These are phyloP conservation scores for Athene cunicularia DNA, from an alignment of 2,113 vertebrate species.

Conservation along the genomic window DNA sequence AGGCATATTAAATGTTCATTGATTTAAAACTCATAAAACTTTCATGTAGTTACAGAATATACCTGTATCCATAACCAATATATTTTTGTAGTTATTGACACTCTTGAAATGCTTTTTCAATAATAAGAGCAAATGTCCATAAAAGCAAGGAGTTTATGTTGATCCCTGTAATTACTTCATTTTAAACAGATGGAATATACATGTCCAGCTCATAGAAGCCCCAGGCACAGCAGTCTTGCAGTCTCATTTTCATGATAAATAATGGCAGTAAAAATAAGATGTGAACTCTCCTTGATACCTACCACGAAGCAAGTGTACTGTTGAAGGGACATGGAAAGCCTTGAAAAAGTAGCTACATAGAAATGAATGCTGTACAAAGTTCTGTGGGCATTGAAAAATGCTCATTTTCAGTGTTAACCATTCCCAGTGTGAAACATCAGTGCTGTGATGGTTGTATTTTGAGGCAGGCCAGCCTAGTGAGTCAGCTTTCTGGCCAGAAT, in stretches of 20 bases:
- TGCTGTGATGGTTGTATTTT: neutral
- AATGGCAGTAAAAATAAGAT: neutral
- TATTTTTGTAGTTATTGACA: neutral
- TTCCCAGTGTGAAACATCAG: neutral
- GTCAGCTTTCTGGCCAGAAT: constrained; percentile 19
- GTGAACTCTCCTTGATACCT: neutral
- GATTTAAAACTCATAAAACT: neutral
- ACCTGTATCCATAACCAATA: neutral
- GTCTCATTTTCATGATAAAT: neutral
- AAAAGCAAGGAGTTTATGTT: constrained; percentile 32
- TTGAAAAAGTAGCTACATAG: neutral
- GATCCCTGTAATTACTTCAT: constrained; percentile 14
- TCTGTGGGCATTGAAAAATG: neutral
- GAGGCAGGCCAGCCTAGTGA: neutral
- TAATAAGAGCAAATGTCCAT: constrained; percentile 16
- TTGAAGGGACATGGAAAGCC: neutral
- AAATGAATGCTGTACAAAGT: neutral
- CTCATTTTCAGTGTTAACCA: neutral
- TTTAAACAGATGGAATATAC: constrained; percentile 14
- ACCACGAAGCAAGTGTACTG: neutral
- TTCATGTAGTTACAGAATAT: neutral
- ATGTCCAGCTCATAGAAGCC: neutral
- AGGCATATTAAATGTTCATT: neutral
- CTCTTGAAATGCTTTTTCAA: neutral
- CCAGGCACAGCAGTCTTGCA: neutral